phyloP scores from a whole-genome alignment of 2,113 vertebrate genomes.

The Oryzias woworae region DNA sequence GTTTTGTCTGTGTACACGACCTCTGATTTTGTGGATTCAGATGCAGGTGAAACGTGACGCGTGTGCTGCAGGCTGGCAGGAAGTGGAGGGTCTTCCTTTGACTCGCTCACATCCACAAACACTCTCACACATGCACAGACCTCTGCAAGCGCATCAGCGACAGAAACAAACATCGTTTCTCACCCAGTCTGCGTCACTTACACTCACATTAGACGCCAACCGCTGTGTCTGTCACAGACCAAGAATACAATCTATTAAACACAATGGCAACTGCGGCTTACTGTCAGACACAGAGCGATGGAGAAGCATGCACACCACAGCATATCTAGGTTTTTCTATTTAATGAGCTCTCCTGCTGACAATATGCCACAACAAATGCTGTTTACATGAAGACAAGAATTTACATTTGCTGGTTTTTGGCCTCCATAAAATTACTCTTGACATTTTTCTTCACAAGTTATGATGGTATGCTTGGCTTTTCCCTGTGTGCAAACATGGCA shows the following conservation, averaged over 20 bases:
- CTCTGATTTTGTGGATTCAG: slow-evolving; percentile 33
- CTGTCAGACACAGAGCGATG: slow-evolving; percentile 47
- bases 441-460: slow-evolving; percentile 27
- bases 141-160: slow-evolving; percentile 34
- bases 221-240: slow-evolving; percentile 59
- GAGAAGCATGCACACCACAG: slow-evolving; percentile 24
- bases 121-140: slow-evolving; percentile 12
- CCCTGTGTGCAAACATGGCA: background rate
- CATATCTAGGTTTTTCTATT: slow-evolving; percentile 36
- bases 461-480: background rate
- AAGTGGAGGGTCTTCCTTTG: slow-evolving; percentile 40
- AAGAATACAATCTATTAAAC: slow-evolving; percentile 51
- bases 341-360: slow-evolving; percentile 53
- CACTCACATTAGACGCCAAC: slow-evolving; percentile 56
- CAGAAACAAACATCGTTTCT: slow-evolving; percentile 63
- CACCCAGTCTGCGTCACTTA: slow-evolving; percentile 46
- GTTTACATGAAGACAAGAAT: slow-evolving; percentile 46
- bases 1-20: slow-evolving; percentile 9
- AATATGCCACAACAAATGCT: slow-evolving; percentile 37
- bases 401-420: slow-evolving; percentile 9
- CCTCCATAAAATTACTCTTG: background rate
- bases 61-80: slow-evolving; percentile 29
- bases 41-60: slow-evolving; percentile 45
- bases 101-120: background rate
- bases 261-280: slow-evolving; percentile 60